Percentiles rank a stretch among this genome's conserved stretches.
phyloP scores from a whole-genome alignment of 53 echinoderm and acorn worm species.

The Henricia sp. region DNA sequence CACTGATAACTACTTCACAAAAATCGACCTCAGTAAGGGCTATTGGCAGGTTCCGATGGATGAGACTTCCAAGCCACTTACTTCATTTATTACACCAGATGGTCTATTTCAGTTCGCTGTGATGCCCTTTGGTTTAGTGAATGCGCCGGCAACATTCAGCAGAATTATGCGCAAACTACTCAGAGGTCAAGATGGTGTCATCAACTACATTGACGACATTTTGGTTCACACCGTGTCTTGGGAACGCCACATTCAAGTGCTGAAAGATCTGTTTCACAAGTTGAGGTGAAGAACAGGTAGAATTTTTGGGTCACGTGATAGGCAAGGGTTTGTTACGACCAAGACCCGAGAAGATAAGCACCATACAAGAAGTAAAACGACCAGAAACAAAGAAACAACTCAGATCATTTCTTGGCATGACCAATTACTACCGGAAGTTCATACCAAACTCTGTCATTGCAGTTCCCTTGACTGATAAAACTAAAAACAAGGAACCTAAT shows the following conservation, averaged over 20 bases:
- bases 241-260: conserved; percentile 48
- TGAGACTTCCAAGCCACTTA: too few relatives aligned
- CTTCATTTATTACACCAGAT: too few relatives aligned
- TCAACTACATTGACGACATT: conserved; percentile 67
- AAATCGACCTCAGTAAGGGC: conserved; percentile 68
- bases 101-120: conserved; percentile 62
- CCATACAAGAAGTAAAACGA: too few relatives aligned
- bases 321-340: conserved; percentile 43
- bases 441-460: too few relatives aligned
- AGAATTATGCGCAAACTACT: conserved; percentile 66
- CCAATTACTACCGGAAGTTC: too few relatives aligned
- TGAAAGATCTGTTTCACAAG: conserved; percentile 40
- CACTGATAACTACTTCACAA: conserved; percentile 53
- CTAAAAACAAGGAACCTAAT: too few relatives aligned
- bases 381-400: too few relatives aligned
- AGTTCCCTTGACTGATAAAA: too few relatives aligned
- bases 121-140: conserved; percentile 85
- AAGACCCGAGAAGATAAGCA: conserved; percentile 56
- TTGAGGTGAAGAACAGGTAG: conserved; percentile 32
- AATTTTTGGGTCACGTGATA: conserved; percentile 64
- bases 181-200: conserved; percentile 57
- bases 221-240: conserved; percentile 56
- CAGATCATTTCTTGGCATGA: too few relatives aligned
- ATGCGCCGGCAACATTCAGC: conserved; percentile 68
- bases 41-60: too few relatives aligned